Base-by-base conservation (phyloP, 2,888 invertebrate species). In the Agriopis aurantiaria region DNA sequence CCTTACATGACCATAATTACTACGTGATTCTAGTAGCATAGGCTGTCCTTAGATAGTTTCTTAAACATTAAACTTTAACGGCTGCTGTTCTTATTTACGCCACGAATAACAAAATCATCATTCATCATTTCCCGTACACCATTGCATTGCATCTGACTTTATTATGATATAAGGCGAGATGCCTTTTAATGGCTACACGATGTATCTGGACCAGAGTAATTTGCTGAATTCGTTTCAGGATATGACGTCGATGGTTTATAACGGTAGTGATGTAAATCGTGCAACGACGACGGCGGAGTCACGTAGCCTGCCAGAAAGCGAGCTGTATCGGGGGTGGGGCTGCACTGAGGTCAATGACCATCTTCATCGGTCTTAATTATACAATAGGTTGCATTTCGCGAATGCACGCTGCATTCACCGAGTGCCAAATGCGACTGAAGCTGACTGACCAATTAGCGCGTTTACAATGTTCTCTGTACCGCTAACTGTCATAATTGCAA, bases 261-360 rank as follows among this genome's bases (percentile, higher is more conserved):
- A 79, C 76, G 78, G 79, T 82, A 82, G 80, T 88, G 88, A 87
- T 85, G 88, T 84, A 85, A 87, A 82, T 73, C 76, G 78, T 81
- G 83, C 80, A 83, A n/a, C n/a, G n/a, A 90, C 87, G 85, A 77
- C 81, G 78, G 68, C 80, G 75, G 78, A 86, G 91, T 91, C 92
- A 93, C 92, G 92, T 92, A 91, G 85, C 72, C 83, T 73, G 76
- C 72, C 79, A 70, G 76, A 77, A 75, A 77, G 69, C 71, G 69
- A 70, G 71, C 77, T 69, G 69, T 68, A 51, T 73, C 73, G 82
- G 84, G 85, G 86, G 88, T 83, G 85, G 85, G 85, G 72, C 72
- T 49, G 2, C 23, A 2, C 8, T 14, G 80, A 14, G 87, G 84
- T 91, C 90, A 86, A 84, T 71, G 88, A 81, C 87, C 89, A 80